These are phyloP conservation scores for Arvicanthis niloticus DNA, from an alignment of 2,113 vertebrate species.

Conservation along the genomic window DNA sequence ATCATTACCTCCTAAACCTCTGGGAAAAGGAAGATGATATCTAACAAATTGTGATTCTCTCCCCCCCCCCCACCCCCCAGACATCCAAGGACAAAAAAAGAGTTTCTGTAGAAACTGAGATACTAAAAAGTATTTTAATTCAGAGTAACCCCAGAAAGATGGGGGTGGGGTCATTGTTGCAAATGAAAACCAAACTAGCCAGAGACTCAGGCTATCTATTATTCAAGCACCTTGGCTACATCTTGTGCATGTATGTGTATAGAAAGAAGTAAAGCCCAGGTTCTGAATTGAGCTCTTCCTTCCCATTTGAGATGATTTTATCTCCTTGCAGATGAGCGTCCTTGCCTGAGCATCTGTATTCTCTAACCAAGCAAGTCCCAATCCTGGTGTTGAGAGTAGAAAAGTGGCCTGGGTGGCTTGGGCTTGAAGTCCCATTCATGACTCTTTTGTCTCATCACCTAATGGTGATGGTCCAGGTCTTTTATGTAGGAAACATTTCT, in stretches of 20 bases:
- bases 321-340: not conserved
- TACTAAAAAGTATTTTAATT: not conserved
- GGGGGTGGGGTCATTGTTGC: too few relatives aligned
- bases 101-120: not conserved
- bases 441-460: not conserved
- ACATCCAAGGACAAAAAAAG: not conserved
- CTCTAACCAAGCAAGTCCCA: not conserved
- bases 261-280: not conserved
- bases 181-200: not conserved
- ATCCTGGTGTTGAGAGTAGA: not conserved
- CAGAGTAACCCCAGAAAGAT: slow-evolving; percentile 35
- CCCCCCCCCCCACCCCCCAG: too few relatives aligned
- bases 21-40: not conserved
- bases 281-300: not conserved
- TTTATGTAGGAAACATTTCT: not conserved
- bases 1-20: not conserved
- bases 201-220: not conserved
- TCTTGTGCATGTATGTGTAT: not conserved
- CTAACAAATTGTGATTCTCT: not conserved
- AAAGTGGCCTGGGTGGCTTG: not conserved
- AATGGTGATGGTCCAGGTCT: not conserved
- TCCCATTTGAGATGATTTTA: not conserved
- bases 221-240: not conserved
- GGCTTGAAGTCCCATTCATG: not conserved
- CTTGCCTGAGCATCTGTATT: not conserved